Evolutionary conservation across 2,113 vertebrate genomes (phyloP).

Genomic region (Balaenoptera acutorostrata): DNA sequence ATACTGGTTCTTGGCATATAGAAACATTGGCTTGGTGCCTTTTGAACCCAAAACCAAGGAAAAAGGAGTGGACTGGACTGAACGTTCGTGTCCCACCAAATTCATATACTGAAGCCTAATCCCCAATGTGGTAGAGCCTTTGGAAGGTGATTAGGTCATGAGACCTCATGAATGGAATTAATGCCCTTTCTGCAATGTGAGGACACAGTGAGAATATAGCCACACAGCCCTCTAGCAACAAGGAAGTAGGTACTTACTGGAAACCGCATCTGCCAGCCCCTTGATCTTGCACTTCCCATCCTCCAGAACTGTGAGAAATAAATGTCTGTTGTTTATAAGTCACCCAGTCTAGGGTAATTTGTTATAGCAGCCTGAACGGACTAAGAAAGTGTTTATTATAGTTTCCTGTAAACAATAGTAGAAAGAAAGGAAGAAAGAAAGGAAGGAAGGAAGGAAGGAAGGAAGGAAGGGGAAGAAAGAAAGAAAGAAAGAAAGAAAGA

Average conservation of each 20-base stretch:
- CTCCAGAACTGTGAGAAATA: neutral
- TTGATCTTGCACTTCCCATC: neutral
- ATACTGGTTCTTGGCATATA: neutral
- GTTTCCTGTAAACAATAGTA: neutral
- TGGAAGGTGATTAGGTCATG: neutral
- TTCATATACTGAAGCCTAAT: neutral
- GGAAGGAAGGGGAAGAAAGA: no score
- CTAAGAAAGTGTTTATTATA: neutral
- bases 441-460: neutral
- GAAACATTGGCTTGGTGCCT: slow-evolving; percentile 3
- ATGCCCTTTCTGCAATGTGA: neutral
- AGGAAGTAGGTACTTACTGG: neutral
- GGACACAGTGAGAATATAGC: neutral
- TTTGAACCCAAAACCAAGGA: neutral
- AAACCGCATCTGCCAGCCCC: neutral
- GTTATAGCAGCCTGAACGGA: neutral
- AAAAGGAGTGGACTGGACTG: neutral
- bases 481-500: no score
- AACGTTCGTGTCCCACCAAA: neutral
- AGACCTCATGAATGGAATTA: neutral
- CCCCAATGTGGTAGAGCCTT: neutral
- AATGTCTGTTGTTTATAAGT: neutral
- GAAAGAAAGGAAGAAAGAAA: neutral
- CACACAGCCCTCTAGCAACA: neutral
- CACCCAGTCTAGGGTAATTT: neutral